Conservation (phyloP, 2,113 vertebrate genomes). For the Formicarius rufipectus region DNA sequence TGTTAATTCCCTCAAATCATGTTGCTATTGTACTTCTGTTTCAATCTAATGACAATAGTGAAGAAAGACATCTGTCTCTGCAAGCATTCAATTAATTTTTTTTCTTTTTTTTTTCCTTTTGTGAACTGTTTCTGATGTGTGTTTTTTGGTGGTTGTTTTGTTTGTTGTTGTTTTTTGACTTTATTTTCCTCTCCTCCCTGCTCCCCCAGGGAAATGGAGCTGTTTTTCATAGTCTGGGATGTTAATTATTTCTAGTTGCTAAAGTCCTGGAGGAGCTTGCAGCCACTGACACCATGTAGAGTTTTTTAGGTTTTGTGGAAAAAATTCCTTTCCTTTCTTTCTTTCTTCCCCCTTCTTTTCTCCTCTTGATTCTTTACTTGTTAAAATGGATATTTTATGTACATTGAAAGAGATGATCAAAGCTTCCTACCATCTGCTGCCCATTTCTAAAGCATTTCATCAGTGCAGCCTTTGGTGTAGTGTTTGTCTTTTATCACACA, state of each 20-base stretch:
- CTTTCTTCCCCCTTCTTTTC: not conserved
- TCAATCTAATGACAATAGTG: not conserved
- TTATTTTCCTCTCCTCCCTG: rapidly evolving
- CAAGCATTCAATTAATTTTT: not conserved
- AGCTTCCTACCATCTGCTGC: not conserved
- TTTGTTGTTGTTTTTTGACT: not conserved
- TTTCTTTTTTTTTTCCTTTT: not conserved
- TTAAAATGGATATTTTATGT: not conserved
- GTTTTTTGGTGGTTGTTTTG: not conserved
- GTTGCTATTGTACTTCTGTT: not conserved
- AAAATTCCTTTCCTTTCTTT: not conserved
- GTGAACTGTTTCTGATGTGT: not conserved
- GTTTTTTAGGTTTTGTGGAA: not conserved
- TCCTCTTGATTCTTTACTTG: not conserved
- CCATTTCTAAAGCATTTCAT: not conserved
- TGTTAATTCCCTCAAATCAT: not conserved
- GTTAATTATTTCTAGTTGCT: not conserved
- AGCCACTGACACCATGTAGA: not conserved
- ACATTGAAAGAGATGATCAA: not conserved
- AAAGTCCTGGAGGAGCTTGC: not conserved
- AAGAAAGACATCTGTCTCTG: not conserved
- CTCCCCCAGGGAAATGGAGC: not conserved
- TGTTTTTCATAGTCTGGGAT: not conserved
- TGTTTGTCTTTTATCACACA: not conserved
- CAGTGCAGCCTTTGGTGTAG: not conserved